These are phyloP conservation scores for Abrostola triplasia DNA, from an alignment of 2,888 invertebrate species.

Conservation along the genomic window DNA sequence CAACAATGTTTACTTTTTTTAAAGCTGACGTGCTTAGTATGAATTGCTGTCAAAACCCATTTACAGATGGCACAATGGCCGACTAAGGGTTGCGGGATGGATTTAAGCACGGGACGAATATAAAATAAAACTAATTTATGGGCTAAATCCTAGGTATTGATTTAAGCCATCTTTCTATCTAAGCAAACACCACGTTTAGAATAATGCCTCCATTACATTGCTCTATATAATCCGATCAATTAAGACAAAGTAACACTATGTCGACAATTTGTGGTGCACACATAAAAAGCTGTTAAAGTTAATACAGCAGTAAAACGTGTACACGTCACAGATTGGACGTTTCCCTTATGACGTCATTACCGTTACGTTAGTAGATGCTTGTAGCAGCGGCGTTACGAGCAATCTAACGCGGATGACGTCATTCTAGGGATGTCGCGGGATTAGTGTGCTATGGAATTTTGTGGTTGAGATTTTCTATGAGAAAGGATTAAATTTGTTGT, in stretches of 20 bases:
- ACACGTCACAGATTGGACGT: conserved; percentile 55
- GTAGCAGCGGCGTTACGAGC: conserved; percentile 53
- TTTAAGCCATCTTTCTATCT: too few relatives aligned
- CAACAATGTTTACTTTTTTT: too few relatives aligned
- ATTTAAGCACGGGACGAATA: too few relatives aligned
- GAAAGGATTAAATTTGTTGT: conserved; percentile 27
- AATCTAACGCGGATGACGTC: conserved; percentile 56
- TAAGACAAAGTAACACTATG: conserved; percentile 36
- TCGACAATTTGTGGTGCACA: conserved; percentile 26
- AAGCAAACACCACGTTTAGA: not conserved
- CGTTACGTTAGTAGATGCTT: conserved; percentile 56
- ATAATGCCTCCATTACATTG: not conserved
- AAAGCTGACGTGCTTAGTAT: too few relatives aligned
- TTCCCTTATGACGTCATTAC: conserved; percentile 58
- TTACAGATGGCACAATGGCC: too few relatives aligned
- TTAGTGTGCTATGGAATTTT: conserved; percentile 33
- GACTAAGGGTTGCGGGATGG: too few relatives aligned
- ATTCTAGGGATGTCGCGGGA: conserved; percentile 51
- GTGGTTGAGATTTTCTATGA: conserved; percentile 42
- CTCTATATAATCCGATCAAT: not conserved
- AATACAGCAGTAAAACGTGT: conserved; percentile 44
- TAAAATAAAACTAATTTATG: too few relatives aligned
- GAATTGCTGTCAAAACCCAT: too few relatives aligned
- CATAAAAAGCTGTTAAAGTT: conserved; percentile 46
- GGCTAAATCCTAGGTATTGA: too few relatives aligned